Percentiles rank a stretch among this genome's conserved stretches.
phyloP scores from a whole-genome alignment of 2,888 invertebrate species.

The Pyrochroa serraticornis region DNA sequence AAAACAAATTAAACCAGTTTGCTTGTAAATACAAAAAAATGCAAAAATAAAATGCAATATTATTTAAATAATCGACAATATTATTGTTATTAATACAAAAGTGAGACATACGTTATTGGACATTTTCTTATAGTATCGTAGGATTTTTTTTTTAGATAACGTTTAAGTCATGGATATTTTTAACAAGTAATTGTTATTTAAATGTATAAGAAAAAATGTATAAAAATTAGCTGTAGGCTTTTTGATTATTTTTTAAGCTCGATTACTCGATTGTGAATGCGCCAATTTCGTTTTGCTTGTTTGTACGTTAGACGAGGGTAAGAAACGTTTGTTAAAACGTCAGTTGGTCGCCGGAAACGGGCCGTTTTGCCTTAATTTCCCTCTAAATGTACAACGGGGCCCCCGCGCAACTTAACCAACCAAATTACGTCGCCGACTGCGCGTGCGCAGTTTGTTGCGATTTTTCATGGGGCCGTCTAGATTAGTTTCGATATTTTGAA shows the following conservation, averaged over 20 bases:
- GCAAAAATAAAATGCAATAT: constrained; percentile 37
- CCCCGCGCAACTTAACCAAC: too few relatives aligned
- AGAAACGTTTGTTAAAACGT: too few relatives aligned
- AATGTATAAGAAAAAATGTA: constrained; percentile 41
- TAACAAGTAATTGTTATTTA: constrained; percentile 46
- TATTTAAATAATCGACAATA: constrained; percentile 43
- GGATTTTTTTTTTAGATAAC: constrained; percentile 32
- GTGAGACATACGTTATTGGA: constrained; percentile 34
- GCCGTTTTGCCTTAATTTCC: constrained; percentile 20
- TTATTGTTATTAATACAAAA: constrained; percentile 33
- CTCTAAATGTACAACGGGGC: constrained; percentile 6
- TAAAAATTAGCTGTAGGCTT: constrained; percentile 19
- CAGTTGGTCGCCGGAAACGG: constrained; percentile 4
- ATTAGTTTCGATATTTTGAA: constrained; percentile 23
- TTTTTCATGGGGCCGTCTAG: constrained; percentile 15
- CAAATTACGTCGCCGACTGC: too few relatives aligned
- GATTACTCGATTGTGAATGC: constrained; percentile 10
- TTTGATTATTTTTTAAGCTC: constrained; percentile 22
- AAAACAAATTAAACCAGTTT: constrained; percentile 2
- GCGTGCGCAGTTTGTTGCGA: too few relatives aligned
- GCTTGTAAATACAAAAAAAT: constrained; percentile 25
- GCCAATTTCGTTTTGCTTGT: too few relatives aligned
- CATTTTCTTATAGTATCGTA: constrained; percentile 16
- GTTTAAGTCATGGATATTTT: constrained; percentile 32
- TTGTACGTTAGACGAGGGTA: constrained; percentile 3